A percentile compares a stretch with the other conserved stretches of the same genome.
Conservation (phyloP, 2,888 invertebrate genomes). For the Lasioglossum marginatum region DNA sequence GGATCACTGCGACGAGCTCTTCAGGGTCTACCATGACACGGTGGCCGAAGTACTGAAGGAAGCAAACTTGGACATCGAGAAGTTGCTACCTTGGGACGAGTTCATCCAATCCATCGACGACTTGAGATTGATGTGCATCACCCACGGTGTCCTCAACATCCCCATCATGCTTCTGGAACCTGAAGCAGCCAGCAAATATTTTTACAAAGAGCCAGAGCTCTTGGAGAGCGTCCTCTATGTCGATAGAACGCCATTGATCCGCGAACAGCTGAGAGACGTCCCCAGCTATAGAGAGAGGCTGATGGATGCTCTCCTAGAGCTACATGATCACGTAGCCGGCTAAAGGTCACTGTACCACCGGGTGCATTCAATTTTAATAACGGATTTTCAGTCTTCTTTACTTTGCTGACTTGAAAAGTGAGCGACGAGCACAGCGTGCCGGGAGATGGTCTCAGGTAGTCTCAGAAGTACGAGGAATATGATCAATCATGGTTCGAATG, state of each 20-base stretch:
- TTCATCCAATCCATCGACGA: slow-evolving; percentile 73
- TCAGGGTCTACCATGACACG: slow-evolving; percentile 74
- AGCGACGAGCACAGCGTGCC: slow-evolving; percentile 19
- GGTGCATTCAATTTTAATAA: not conserved
- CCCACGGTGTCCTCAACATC: slow-evolving; percentile 74
- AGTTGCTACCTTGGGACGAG: slow-evolving; percentile 71
- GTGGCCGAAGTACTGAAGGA: slow-evolving; percentile 64
- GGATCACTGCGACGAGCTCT: slow-evolving; percentile 71
- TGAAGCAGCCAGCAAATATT: slow-evolving; percentile 72
- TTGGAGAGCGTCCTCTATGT: slow-evolving; percentile 72
- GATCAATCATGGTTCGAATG: not conserved
- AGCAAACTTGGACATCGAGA: slow-evolving; percentile 59
- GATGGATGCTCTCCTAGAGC: slow-evolving; percentile 73
- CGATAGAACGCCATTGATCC: slow-evolving; percentile 75
- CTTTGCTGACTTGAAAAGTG: slow-evolving; percentile 52
- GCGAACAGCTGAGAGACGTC: slow-evolving; percentile 66
- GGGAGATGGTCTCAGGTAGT: not conserved
- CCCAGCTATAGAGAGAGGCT: slow-evolving; percentile 73
- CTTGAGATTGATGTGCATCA: slow-evolving; percentile 69
- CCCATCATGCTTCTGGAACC: slow-evolving; percentile 76
- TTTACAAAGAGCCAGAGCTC: slow-evolving; percentile 66
- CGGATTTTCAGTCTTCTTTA: slow-evolving; percentile 24
- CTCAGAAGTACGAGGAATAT: not conserved
- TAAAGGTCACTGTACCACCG: not conserved
- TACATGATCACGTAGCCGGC: slow-evolving; percentile 65